Evolutionary conservation across 2,113 vertebrate species (phyloP).

Genomic region (Stegastes partitus): DNA sequence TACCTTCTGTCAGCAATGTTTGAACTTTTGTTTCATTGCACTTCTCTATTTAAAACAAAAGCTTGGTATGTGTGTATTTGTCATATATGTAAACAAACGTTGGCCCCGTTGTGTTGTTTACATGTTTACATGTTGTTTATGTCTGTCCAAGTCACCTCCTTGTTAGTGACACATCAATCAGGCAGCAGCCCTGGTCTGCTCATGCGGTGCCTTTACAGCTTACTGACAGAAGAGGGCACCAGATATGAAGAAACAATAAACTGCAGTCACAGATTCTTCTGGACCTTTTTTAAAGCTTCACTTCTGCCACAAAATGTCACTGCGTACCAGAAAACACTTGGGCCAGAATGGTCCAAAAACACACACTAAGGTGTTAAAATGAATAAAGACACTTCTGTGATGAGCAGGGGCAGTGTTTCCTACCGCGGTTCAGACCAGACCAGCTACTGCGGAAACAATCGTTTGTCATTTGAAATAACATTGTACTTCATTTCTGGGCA

Average conservation of each 20-base stretch:
- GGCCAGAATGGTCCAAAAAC: neutral
- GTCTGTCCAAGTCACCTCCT: too few species aligned
- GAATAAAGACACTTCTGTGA: neutral
- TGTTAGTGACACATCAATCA: too few species aligned
- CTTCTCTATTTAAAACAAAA: too few species aligned
- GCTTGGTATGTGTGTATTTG: too few species aligned
- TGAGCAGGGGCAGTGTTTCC: neutral
- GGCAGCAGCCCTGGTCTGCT: too few species aligned
- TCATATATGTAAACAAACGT: too few species aligned
- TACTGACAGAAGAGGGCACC: conserved; percentile 53
- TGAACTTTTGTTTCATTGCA: too few species aligned
- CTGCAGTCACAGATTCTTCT: conserved; percentile 8
- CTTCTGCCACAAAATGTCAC: neutral
- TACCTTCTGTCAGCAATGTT: too few species aligned
- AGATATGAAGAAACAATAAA: conserved; percentile 31
- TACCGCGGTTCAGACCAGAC: too few species aligned
- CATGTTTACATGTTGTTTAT: too few species aligned
- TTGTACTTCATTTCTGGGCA: neutral
- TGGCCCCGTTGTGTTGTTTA: too few species aligned
- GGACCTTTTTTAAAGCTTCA: conserved; percentile 11
- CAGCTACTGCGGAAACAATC: neutral
- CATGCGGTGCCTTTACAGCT: neutral
- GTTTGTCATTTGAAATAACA: neutral
- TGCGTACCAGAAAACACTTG: neutral
- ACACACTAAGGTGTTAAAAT: neutral